Percentiles rank a stretch among this genome's conserved stretches.
Conservation (phyloP, 2,797 vertebrate genomes). For the Gymnothorax javanicus region DNA sequence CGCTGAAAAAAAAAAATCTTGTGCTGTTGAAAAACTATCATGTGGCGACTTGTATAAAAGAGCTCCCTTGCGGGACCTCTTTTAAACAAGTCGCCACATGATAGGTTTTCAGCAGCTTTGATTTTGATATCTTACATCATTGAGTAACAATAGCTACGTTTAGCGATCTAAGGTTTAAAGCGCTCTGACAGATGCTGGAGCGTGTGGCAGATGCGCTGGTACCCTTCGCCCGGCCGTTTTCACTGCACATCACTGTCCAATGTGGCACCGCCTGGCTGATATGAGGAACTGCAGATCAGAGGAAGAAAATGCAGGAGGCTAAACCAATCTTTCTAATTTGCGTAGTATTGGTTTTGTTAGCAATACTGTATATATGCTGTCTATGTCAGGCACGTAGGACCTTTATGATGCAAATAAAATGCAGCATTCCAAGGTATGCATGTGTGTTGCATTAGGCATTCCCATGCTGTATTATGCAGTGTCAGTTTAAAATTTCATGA, state of each 20-base stretch:
- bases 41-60: no score
- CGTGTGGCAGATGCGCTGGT: not conserved
- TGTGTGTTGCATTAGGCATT: not conserved
- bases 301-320: not conserved
- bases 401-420: not conserved
- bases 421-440: not conserved
- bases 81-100: no score
- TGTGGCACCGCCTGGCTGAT: not conserved
- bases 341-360: not conserved
- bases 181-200: not conserved
- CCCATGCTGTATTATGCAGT: not conserved
- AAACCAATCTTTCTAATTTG: not conserved
- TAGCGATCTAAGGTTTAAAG: no score
- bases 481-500: not conserved
- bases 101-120: no score
- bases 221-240: not conserved
- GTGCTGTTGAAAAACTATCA: no score
- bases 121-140: no score
- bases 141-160: no score
- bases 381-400: not conserved
- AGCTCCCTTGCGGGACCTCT: no score
- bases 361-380: not conserved
- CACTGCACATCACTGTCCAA: not conserved
- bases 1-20: no score
- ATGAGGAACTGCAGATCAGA: not conserved